These are phyloP conservation scores for Peromyscus californicus DNA, from an alignment of 2,113 vertebrate species.

Conservation along the genomic window DNA sequence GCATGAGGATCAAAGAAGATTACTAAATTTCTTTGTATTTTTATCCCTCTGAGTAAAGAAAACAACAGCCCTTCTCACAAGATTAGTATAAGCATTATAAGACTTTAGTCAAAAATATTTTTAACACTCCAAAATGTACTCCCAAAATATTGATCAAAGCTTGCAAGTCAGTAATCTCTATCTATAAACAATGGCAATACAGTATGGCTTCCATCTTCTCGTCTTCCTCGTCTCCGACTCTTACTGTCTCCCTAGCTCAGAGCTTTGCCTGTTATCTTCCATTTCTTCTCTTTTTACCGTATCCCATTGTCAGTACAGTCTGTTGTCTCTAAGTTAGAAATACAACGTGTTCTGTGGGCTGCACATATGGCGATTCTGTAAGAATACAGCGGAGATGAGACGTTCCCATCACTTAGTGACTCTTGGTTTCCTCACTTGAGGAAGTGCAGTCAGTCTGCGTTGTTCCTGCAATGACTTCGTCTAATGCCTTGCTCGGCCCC, in stretches of 20 bases:
- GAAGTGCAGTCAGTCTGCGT: no score
- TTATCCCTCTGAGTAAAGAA: background rate
- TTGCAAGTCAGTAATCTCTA: background rate
- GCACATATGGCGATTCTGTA: background rate
- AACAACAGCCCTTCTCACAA: background rate
- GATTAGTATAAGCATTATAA: background rate
- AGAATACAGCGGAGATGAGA: background rate
- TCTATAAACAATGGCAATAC: background rate
- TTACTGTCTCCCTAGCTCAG: background rate
- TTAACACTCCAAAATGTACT: background rate
- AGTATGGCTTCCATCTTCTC: background rate
- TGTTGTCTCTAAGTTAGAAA: background rate
- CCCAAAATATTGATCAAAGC: background rate
- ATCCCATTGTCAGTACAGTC: background rate
- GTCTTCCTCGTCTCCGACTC: fast-evolving
- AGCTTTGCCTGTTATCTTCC: background rate
- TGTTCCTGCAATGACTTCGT: no score
- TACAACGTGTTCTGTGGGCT: background rate
- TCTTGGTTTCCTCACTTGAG: background rate
- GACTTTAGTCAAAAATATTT: background rate
- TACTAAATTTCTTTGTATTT: background rate
- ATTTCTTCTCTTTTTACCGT: background rate
- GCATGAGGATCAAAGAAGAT: background rate
- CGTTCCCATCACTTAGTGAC: background rate
- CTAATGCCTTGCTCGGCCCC: background rate